Evolutionary conservation across 2,797 vertebrate genomes (phyloP).

Genomic region (Sebastiscus tertius): DNA sequence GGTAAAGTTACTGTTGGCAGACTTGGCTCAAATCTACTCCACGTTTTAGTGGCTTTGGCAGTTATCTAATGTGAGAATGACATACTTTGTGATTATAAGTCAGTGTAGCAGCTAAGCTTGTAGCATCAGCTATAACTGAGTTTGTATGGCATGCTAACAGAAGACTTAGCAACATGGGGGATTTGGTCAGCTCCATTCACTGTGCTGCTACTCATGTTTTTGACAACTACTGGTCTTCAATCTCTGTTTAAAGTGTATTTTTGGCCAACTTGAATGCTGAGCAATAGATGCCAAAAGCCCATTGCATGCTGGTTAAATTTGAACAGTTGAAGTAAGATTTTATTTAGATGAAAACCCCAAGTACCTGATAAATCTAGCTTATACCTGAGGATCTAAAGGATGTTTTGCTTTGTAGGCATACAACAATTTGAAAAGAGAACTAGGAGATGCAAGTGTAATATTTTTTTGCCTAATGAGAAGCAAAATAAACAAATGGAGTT

Average conservation of each 20-base stretch:
- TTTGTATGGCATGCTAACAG: background rate
- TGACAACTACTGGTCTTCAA: background rate
- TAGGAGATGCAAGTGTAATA: too few relatives aligned
- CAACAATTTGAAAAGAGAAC: too few relatives aligned
- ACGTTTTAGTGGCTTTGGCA: rapidly evolving
- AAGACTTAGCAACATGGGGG: background rate
- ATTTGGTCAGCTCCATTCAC: rapidly evolving
- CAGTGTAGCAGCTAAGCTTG: background rate
- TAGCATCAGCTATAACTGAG: background rate
- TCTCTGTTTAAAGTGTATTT: too few relatives aligned
- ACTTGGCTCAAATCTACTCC: rapidly evolving
- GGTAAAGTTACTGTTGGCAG: background rate
- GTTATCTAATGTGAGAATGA: rapidly evolving
- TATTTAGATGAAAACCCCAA: background rate
- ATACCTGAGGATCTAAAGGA: too few relatives aligned
- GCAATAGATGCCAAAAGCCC: background rate
- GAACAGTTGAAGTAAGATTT: background rate
- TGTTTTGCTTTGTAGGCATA: too few relatives aligned
- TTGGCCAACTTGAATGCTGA: background rate
- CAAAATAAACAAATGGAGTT: too few relatives aligned
- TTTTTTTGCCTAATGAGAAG: too few relatives aligned
- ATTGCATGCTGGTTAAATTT: background rate
- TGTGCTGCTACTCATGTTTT: rapidly evolving
- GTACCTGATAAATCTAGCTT: too few relatives aligned
- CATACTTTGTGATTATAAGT: rapidly evolving